Evolutionary conservation across 2,888 invertebrate genomes (phyloP).

Genomic region (Tridacna gigas): DNA sequence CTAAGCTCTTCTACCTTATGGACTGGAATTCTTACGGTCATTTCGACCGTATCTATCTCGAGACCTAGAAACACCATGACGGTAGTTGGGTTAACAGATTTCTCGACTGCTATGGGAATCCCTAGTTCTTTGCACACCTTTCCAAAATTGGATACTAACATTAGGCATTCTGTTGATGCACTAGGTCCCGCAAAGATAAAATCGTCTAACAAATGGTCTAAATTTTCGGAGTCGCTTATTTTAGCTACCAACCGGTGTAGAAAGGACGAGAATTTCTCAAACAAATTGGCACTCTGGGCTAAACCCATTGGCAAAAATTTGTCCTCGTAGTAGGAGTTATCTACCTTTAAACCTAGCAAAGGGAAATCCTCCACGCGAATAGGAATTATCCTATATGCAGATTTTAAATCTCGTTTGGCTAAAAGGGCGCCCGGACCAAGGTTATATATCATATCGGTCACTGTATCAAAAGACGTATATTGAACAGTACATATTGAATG

Average conservation of each 20-base stretch:
- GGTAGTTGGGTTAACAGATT: too few species aligned
- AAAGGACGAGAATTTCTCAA: not conserved
- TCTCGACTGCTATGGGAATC: too few species aligned
- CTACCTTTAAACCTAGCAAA: too few species aligned
- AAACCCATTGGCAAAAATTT: slow-evolving; percentile 9
- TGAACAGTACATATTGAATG: not conserved
- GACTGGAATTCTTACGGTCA: too few species aligned
- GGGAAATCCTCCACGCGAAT: too few species aligned
- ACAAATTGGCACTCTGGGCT: not conserved
- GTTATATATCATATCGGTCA: not conserved
- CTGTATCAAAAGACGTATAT: not conserved
- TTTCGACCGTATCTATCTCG: too few species aligned
- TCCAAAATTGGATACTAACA: too few species aligned
- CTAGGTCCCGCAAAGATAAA: not conserved
- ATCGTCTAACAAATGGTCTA: not conserved
- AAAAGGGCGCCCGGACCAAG: not conserved
- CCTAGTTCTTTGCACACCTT: too few species aligned
- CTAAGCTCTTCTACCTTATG: too few species aligned
- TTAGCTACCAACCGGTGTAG: not conserved
- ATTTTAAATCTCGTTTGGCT: slow-evolving; percentile 1
- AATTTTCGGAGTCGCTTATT: not conserved
- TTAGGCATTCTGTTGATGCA: too few species aligned
- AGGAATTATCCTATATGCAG: not conserved
- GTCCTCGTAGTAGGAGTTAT: not conserved
- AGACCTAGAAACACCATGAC: too few species aligned